Base-by-base conservation (phyloP, 2,113 vertebrate genomes). In the Rhinopomastus cyanomelas region DNA sequence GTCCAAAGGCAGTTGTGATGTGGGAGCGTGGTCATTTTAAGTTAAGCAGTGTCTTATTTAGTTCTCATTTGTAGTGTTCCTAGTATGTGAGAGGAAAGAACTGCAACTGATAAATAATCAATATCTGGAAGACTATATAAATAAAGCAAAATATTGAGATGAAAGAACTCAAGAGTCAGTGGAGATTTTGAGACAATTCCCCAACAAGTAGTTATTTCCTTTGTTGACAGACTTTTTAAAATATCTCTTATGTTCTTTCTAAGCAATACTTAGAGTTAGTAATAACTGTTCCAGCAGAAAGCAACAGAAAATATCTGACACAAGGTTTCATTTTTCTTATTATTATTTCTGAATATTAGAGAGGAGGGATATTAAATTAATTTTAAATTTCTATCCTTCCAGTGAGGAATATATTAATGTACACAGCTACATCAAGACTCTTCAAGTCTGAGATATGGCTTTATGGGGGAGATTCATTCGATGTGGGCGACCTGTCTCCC, bases 381-480 rank as follows among this genome's bases (percentile, higher is more conserved):
- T 76, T 93, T 89, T 23, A 68, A 80, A 59, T 68, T 74, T 85
- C 12, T 60, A 6, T 61, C 27, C 1, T 77, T 93, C 60, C 62
- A 61, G 7, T 79, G 65, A 89, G 72, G 21, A 71, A 22, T 44
- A 17, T 60, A 72, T 85, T 67, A 77, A 77, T 53, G 9, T 16
- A 82, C 42, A 62, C 23, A 87, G 42, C 42, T 78, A 12, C 34
- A 80, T 83, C 72, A 67, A 42, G 65, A 74, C 18, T 71, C 60
- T 81, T 68, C 48, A 83, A 93, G 82, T 30, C 80, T 85, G 37
- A 92, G 56, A 76, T 68, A 89, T 88, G 27, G 55, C 73, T 84
- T 27, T 78, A 89, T 76, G 90, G 80, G 65, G 92, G 93, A 94
- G 93, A 94, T 81, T 76, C 91, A 44, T 37, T 94, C 88, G 75